Conservation (phyloP, 1,140 invertebrate species). For the Mactra quadrangularis region DNA sequence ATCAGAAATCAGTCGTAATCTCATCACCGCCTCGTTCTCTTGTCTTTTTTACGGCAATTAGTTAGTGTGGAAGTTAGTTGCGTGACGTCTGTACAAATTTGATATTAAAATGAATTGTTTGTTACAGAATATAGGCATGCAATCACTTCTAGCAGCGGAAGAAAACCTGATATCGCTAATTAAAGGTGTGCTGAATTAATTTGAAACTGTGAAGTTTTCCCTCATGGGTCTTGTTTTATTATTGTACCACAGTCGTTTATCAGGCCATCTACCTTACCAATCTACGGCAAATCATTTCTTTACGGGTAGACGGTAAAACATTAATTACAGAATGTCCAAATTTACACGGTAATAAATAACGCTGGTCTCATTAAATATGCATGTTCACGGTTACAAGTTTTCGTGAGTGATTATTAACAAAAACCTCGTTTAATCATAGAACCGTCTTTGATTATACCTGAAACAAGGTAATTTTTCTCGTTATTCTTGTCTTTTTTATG, state of each 20-base stretch:
- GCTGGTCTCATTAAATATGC: slow-evolving; percentile 36
- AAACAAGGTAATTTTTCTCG: background rate
- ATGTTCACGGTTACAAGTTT: slow-evolving; percentile 35
- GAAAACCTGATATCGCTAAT: background rate
- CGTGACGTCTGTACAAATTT: no score
- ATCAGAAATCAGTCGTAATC: no score
- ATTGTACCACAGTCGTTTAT: slow-evolving; percentile 39
- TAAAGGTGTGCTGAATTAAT: background rate
- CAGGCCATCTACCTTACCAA: slow-evolving; percentile 1
- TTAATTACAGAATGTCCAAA: slow-evolving; percentile 45
- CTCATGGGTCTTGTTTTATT: slow-evolving; percentile 22
- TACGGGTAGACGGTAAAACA: slow-evolving; percentile 6
- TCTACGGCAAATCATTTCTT: slow-evolving; percentile 28
- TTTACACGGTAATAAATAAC: slow-evolving; percentile 42
- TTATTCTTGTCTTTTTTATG: background rate
- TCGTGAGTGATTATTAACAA: slow-evolving; percentile 42
- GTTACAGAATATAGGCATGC: no score
- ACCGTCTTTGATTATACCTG: slow-evolving; percentile 11
- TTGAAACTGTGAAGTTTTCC: background rate
- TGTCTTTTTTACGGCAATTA: no score
- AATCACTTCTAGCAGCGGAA: no score
- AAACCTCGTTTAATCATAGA: slow-evolving; percentile 12
- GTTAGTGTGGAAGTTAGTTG: no score
- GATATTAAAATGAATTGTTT: no score
- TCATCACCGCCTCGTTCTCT: no score